These are phyloP conservation scores for Girardinus metallicus DNA, from an alignment of 2,797 vertebrate genomes.

Conservation along the genomic window DNA sequence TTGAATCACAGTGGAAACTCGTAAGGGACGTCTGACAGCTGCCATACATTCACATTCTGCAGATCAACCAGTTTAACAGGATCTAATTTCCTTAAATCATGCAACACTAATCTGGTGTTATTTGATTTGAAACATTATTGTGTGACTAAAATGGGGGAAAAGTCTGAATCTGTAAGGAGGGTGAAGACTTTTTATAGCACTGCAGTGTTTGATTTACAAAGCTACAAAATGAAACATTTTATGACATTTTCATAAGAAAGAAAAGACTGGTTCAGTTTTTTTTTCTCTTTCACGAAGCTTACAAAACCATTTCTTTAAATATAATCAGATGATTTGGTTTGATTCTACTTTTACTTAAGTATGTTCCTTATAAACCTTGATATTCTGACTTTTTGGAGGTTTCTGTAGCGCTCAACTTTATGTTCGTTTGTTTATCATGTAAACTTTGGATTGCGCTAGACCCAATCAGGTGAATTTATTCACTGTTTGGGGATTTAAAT, in stretches of 20 bases:
- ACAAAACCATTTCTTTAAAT: background rate
- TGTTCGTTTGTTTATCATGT: background rate
- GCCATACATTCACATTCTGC: background rate
- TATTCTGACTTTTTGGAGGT: background rate
- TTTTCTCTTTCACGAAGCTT: background rate
- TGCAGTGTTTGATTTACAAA: background rate
- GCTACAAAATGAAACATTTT: background rate
- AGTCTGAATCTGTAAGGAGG: background rate
- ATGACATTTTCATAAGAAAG: background rate
- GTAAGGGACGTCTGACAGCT: background rate
- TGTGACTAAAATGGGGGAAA: background rate
- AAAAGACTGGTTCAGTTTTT: background rate
- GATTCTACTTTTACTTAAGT: background rate
- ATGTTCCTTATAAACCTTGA: background rate
- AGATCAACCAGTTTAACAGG: background rate
- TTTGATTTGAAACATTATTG: background rate
- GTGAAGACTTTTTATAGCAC: background rate
- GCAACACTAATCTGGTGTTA: background rate
- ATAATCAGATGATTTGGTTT: background rate
- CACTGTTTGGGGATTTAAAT: background rate
- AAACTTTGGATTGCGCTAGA: background rate
- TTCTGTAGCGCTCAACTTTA: background rate
- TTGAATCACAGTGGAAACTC: background rate
- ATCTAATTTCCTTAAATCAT: background rate
- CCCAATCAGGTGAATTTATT: slow-evolving; percentile 1